Evolutionary conservation across 2,797 vertebrate species (phyloP).

Genomic region (Myotis planiceps): DNA sequence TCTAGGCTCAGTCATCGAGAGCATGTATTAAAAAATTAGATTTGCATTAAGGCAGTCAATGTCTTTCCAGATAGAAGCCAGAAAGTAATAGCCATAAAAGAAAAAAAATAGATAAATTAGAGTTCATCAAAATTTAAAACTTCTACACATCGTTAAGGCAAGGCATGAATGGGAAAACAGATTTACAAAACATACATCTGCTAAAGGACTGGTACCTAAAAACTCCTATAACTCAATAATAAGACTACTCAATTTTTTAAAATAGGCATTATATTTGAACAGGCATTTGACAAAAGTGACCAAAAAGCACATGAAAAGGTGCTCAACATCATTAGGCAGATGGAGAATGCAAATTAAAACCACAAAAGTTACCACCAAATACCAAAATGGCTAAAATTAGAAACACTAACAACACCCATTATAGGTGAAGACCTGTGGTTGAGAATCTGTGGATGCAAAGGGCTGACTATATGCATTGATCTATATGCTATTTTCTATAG

Average conservation of each 20-base stretch:
- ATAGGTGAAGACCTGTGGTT: not conserved
- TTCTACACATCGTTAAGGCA: not conserved
- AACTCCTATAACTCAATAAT: not conserved
- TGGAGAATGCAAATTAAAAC: not conserved
- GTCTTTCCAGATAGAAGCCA: not conserved
- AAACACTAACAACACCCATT: not conserved
- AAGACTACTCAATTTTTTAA: not conserved
- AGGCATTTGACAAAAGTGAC: conserved; percentile 4
- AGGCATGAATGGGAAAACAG: not conserved
- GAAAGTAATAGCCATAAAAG: not conserved
- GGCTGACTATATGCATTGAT: not conserved
- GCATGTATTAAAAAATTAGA: not conserved
- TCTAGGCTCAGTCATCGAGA: not conserved
- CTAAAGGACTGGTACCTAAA: not conserved
- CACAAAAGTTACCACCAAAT: not conserved
- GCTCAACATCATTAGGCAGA: not conserved
- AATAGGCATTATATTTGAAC: not conserved
- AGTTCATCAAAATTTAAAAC: conserved; percentile 49
- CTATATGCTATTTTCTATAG: not conserved
- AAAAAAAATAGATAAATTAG: conserved; percentile 19
- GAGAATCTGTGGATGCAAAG: not conserved
- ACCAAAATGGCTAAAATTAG: not conserved
- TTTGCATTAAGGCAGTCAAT: not conserved
- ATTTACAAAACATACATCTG: not conserved
- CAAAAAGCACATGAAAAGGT: not conserved